phyloP scores from a whole-genome alignment of 2,888 invertebrate genomes.

The Keiferia lycopersicella region DNA sequence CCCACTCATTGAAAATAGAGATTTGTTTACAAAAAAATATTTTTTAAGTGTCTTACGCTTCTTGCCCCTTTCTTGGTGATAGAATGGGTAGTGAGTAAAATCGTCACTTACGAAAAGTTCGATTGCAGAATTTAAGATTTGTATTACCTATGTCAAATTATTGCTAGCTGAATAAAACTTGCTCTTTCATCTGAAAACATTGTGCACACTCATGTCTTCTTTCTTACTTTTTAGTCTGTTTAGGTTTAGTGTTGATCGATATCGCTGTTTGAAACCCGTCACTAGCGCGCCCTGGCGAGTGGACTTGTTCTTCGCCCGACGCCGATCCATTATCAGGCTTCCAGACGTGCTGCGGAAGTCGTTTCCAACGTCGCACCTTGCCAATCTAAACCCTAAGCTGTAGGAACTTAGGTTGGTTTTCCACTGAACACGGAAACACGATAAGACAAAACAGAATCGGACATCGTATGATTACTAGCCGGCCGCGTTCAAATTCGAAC shows the following conservation, averaged over 20 bases:
- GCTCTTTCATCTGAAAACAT: too few species aligned
- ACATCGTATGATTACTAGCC: constrained; percentile 78
- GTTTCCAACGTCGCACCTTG: constrained; percentile 39
- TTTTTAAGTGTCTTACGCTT: too few species aligned
- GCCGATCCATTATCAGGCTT: constrained; percentile 76
- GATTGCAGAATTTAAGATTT: too few species aligned
- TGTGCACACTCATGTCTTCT: not conserved
- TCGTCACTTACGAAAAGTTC: too few species aligned
- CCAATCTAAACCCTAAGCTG: constrained; percentile 35
- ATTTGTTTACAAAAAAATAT: too few species aligned
- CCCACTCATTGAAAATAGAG: too few species aligned
- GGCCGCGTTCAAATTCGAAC: constrained; percentile 62
- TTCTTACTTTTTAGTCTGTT: not conserved
- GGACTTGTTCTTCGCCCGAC: constrained; percentile 69
- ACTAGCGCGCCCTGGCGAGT: constrained; percentile 43
- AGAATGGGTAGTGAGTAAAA: too few species aligned
- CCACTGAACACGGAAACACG: constrained; percentile 38
- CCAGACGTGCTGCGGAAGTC: constrained; percentile 67
- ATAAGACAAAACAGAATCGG: constrained; percentile 71
- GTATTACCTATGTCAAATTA: too few species aligned
- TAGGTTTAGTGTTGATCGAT: not conserved
- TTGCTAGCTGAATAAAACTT: too few species aligned
- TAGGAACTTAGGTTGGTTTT: constrained; percentile 42
- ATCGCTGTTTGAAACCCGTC: constrained; percentile 29
- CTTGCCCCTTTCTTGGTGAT: too few species aligned